A percentile compares a stretch with the other conserved stretches of the same genome.
Conservation (phyloP, 2,113 vertebrate species). For the Ictidomys tridecemlineatus region DNA sequence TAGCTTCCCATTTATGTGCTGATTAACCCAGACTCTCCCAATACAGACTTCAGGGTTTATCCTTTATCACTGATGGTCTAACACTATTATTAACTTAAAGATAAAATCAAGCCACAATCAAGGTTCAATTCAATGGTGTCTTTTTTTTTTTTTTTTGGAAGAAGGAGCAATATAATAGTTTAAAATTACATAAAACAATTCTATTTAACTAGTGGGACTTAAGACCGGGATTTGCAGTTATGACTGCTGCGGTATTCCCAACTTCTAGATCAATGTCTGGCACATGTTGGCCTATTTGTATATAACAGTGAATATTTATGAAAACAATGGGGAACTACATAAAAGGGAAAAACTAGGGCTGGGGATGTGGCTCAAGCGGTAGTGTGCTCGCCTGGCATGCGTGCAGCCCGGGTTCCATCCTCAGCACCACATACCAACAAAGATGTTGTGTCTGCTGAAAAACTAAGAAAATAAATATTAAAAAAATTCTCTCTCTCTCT, state of each 20-base stretch:
- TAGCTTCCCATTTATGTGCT: background rate
- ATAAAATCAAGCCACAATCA: background rate
- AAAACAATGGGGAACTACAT: background rate
- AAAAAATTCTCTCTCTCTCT: too few species aligned
- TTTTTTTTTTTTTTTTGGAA: background rate
- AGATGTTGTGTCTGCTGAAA: too few species aligned
- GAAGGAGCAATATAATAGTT: background rate
- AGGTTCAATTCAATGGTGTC: background rate
- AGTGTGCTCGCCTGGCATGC: too few species aligned
- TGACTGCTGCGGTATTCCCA: background rate
- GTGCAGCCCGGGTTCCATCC: too few species aligned
- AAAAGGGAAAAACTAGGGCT: background rate
- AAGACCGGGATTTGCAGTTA: background rate
- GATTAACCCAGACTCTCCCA: conserved; percentile 37
- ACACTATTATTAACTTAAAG: background rate
- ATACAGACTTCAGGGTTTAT: background rate
- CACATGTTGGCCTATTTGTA: background rate
- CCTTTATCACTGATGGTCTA: conserved; percentile 15
- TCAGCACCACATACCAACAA: too few species aligned
- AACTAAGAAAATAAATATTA: too few species aligned
- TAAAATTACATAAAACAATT: background rate
- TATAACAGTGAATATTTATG: background rate
- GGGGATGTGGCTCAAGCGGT: too few species aligned
- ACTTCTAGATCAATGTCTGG: background rate
- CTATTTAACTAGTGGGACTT: background rate